Evolutionary conservation across 2,797 vertebrate species (phyloP), one percentile per base, ranked within the genome.

Genomic region (Peromyscus nudipes): DNA sequence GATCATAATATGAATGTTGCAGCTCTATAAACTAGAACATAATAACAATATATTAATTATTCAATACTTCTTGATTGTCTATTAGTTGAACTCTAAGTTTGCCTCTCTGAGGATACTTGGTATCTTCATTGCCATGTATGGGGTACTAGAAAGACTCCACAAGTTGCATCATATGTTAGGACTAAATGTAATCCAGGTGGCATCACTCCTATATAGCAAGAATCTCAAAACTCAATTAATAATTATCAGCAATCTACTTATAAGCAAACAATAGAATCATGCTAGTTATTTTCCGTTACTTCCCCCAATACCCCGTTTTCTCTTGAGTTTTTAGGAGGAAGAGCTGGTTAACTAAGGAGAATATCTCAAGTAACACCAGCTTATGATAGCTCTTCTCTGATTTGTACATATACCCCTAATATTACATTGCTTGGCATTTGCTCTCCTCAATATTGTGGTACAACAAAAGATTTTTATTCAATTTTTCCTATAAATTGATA

Each of bases 321-420:
- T 34, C 46, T 71, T 5, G 1, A 60, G 21, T 77, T 94, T 34
- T 40, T 37, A 8, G 23, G 23, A 55, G 14, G 31, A 55, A 71
- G 8, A 6, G 8, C 11, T 96, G 75, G 67, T 62, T 81, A 43
- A 81, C 14, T 91, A 94, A 82, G 21, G 19, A 92, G 60, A 14
- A 43, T 80, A 91, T 81, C 40, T 3, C 13, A 83, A 94, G 31
- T 46, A 67, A 4, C 0, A 86, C 10, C 52, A 67, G 7, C 14
- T 96, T 69, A 77, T 9, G 89, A 40, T 55, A 76, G 27, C 6
- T 76, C 17, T 94, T 84, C 43, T 83, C 29, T 83, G 34, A 73
- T 89, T 89, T 89, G 29, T 81, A 77, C 88, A 91, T 73, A 37
- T 71, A 81, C 37, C 29, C n/a, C 86, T 73, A 95, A 96, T 64